phyloP scores from a whole-genome alignment of 2,113 vertebrate species.

The Guaruba guarouba region DNA sequence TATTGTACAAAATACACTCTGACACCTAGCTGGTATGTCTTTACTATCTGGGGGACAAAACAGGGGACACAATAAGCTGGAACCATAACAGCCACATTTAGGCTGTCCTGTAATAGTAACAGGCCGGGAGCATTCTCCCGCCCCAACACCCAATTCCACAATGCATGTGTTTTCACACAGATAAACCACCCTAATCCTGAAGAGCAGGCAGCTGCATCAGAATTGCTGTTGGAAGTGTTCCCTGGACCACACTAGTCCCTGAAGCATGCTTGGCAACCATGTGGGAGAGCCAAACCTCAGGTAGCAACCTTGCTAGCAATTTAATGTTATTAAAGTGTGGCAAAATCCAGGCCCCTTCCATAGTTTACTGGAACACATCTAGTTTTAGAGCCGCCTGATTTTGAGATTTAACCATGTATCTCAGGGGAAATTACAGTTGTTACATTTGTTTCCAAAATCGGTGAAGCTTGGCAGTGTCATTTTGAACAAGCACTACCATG shows the following conservation, averaged over 20 bases:
- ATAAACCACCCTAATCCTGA: neutral
- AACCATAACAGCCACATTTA: neutral
- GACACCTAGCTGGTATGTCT: neutral
- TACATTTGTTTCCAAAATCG: neutral
- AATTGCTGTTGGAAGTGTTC: neutral
- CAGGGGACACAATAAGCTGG: neutral
- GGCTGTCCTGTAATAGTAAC: neutral
- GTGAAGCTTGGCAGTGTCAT: neutral
- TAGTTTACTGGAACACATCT: neutral
- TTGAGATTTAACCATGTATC: neutral
- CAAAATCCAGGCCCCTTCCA: fast-evolving
- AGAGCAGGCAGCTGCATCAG: neutral
- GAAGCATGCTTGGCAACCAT: neutral
- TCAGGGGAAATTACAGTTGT: neutral
- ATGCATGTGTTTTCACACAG: neutral
- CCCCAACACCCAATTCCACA: neutral
- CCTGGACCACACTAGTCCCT: neutral
- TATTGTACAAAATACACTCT: neutral
- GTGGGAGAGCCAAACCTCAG: neutral
- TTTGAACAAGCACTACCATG: neutral
- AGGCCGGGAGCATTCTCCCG: neutral
- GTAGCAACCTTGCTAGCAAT: neutral
- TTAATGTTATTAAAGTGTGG: neutral
- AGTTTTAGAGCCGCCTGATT: neutral
- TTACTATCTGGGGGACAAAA: neutral